Base-by-base conservation (phyloP, 2,797 vertebrate genomes). In the Malurus leucopterus region DNA sequence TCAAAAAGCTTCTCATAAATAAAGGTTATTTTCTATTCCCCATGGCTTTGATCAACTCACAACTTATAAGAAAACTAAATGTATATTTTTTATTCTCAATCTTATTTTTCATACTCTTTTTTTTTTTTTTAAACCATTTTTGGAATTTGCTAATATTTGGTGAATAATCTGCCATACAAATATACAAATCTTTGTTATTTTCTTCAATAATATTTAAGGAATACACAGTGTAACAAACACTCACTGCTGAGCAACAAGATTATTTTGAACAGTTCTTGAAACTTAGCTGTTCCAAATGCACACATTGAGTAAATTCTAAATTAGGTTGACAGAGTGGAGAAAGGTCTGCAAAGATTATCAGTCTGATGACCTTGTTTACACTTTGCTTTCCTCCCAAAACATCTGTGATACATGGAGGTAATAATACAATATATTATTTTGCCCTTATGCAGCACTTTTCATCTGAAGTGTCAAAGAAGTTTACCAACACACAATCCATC, bases 311-410 rank as follows among this genome's bases (percentile, higher is more conserved):
- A 75, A 90, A 88, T 76, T 90, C 83, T 94, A 65, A 75, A 83
- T 81, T 86, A 75, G 34, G 69, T 24, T 91, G 89, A 68, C 78
- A 81, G 84, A 93, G 50, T 43, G 26, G 53, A 93, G 71, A 88
- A 89, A 94, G 87, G 84, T 92, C 78, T 94, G 59, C 40, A 92
- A 93, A 93, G 76, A 95, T 90, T 74, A 95, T 85, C 20, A 2
- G 57, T 79, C 30, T 84, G 49, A 78, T 88, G 74, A 92, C 67
- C 90, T 95, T 94, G 90, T 93, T 96, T 92, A 93, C 54, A 55
- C 69, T 86, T 91, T 86, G 18, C 30, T 83, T 93, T 89, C 78
- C 85, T 91, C 44, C 13, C 40, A 53, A 73, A 85, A 84, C 76
- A 55, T 77, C 64, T 82, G 27, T 82, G 81, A 86, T 86, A 62